Conservation (phyloP, 2,888 invertebrate species). For the Ochropleura plecta region DNA sequence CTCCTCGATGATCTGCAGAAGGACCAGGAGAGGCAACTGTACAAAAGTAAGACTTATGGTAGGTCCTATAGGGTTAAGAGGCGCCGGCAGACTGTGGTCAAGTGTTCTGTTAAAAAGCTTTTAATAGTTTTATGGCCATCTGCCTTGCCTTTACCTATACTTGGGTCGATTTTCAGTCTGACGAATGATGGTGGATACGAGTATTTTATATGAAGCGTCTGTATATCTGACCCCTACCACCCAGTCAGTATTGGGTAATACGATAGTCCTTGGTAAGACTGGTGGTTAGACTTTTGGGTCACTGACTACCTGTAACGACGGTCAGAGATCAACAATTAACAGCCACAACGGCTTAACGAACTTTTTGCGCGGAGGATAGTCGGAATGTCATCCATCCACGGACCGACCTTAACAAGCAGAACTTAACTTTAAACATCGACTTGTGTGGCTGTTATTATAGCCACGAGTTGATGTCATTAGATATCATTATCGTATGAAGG, state of each 20-base stretch:
- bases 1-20: conserved; percentile 93
- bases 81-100: not conserved
- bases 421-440: not conserved
- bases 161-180: not conserved
- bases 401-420: not conserved
- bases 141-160: not conserved
- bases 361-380: not conserved
- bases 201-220: not conserved
- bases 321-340: not conserved
- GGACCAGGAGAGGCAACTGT: conserved; percentile 88
- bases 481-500: no score
- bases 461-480: not conserved
- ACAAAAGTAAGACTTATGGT: conserved; percentile 81
- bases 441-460: not conserved
- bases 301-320: not conserved
- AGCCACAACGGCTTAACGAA: not conserved
- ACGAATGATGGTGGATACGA: not conserved
- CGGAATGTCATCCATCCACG: not conserved
- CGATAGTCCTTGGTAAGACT: not conserved
- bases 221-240: not conserved
- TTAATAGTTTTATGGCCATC: not conserved
- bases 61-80: conserved; percentile 11
- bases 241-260: not conserved
- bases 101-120: not conserved
- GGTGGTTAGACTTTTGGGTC: not conserved